Conservation (phyloP, 2,888 invertebrate genomes). For the Brachynemurus nebulosus region DNA sequence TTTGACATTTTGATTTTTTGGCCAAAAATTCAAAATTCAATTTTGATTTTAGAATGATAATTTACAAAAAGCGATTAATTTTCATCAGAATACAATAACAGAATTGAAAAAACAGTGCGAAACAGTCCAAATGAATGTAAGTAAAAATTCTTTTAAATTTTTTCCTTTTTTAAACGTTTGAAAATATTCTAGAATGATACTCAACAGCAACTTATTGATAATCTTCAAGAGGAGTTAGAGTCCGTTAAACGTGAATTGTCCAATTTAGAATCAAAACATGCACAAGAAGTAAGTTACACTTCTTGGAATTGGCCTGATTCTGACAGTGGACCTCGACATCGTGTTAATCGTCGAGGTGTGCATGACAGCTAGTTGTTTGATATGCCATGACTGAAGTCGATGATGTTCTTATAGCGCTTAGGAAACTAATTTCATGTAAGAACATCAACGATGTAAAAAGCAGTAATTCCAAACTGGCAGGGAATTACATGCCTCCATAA, state of each 20-base stretch:
- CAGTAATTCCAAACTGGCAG: too few species aligned
- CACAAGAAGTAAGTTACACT: not conserved
- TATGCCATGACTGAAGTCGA: too few species aligned
- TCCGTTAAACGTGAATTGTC: not conserved
- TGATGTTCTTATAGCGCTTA: too few species aligned
- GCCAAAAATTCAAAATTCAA: not conserved
- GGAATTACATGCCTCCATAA: too few species aligned
- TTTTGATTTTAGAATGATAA: conserved; percentile 7
- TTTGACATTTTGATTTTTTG: not conserved
- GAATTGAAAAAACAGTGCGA: conserved; percentile 8
- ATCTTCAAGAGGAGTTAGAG: not conserved
- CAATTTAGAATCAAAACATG: not conserved
- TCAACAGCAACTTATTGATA: not conserved
- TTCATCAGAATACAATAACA: conserved; percentile 10
- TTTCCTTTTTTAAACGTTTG: not conserved
- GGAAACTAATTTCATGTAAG: too few species aligned
- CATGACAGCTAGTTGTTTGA: not conserved
- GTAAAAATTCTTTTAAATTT: conserved; percentile 2
- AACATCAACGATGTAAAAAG: too few species aligned
- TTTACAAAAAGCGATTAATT: conserved; percentile 6
- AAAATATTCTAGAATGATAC: not conserved
- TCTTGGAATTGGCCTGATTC: conserved; percentile 1
- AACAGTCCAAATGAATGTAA: conserved; percentile 1
- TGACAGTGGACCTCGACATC: not conserved
- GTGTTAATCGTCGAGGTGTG: not conserved